Percentiles rank a stretch among this genome's conserved stretches.
Conservation (phyloP, 2,113 vertebrate genomes). For the Perca schrenkii region DNA sequence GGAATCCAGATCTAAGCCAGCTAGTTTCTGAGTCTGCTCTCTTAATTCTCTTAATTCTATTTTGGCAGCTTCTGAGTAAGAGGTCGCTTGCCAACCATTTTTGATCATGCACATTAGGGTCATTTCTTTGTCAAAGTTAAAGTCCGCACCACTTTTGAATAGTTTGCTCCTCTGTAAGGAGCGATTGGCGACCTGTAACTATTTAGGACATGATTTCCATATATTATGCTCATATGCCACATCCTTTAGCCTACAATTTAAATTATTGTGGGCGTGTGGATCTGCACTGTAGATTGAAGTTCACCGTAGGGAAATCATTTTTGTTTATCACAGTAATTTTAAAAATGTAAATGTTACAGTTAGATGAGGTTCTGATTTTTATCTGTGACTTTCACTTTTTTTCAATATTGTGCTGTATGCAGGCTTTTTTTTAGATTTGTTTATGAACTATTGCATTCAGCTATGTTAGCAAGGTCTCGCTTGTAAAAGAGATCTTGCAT, state of each 20-base stretch:
- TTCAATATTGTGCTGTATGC: background rate
- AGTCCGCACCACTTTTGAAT: too few relatives aligned
- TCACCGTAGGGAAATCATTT: too few relatives aligned
- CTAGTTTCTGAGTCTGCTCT: background rate
- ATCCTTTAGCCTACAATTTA: background rate
- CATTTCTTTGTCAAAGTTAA: too few relatives aligned
- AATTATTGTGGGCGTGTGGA: background rate
- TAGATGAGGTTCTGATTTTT: background rate
- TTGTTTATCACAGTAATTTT: too few relatives aligned
- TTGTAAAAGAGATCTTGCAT: too few relatives aligned
- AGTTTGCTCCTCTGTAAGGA: too few relatives aligned
- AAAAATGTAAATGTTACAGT: background rate
- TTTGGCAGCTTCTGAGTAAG: background rate
- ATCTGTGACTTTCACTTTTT: background rate
- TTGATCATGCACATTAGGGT: too few relatives aligned
- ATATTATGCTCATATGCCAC: background rate
- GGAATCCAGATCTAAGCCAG: background rate
- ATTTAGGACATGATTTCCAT: too few relatives aligned
- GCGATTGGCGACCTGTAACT: too few relatives aligned
- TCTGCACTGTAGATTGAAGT: background rate
- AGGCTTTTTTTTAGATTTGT: background rate
- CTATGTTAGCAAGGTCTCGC: background rate
- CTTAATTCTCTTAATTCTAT: background rate
- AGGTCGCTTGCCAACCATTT: background rate
- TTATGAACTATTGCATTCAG: background rate